Conservation (phyloP, 2,113 vertebrate species). For the Lepisosteus oculatus region DNA sequence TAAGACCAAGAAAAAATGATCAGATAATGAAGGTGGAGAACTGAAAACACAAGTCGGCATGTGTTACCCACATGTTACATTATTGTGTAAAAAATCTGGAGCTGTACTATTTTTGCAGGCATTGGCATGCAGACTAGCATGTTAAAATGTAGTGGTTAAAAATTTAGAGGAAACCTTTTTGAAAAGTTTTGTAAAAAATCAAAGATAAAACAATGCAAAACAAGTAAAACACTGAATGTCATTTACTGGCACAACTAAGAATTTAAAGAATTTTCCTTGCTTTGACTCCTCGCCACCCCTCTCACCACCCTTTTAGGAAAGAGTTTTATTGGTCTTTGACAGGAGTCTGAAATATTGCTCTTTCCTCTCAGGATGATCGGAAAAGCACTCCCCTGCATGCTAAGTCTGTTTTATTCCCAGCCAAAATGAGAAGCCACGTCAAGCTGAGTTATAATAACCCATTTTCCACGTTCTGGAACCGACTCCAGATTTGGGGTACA, state of each 20-base stretch:
- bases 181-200: conserved; percentile 31
- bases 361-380: conserved; percentile 40
- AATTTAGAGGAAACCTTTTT: conserved; percentile 5
- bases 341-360: conserved; percentile 29
- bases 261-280: conserved; percentile 43
- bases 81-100: conserved; percentile 19
- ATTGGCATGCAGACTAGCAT: conserved; percentile 15
- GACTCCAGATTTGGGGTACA: conserved; percentile 47
- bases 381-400: conserved; percentile 44
- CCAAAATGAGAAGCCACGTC: conserved; percentile 32
- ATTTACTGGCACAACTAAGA: conserved; percentile 49
- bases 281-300: conserved; percentile 18
- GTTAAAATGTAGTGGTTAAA: conserved; percentile 3
- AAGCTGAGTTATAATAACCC: conserved; percentile 39
- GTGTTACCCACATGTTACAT: conserved; percentile 32
- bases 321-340: conserved; percentile 32
- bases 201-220: conserved; percentile 20
- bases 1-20: neutral
- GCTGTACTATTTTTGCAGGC: conserved; percentile 7
- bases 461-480: conserved; percentile 41
- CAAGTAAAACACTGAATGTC: conserved; percentile 19
- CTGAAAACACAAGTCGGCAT: conserved; percentile 8
- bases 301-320: conserved; percentile 9
- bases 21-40: neutral
- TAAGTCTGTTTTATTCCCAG: conserved; percentile 1